Percentiles rank a stretch among this genome's conserved stretches.
phyloP scores from a whole-genome alignment of 2,797 vertebrate genomes.

The Chlorospingus semifuscus region DNA sequence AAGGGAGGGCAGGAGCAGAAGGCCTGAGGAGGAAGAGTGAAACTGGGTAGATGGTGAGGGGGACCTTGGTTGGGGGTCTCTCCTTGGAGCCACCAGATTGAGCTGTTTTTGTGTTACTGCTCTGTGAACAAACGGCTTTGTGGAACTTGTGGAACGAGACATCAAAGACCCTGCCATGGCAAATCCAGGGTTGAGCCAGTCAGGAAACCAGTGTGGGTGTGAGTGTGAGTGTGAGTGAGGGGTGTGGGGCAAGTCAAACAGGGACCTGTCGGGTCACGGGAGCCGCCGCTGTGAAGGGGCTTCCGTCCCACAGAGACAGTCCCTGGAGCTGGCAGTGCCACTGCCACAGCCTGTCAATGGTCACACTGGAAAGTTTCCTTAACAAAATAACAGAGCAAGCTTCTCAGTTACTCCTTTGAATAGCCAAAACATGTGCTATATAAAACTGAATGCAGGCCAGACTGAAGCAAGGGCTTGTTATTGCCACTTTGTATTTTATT shows the following conservation, averaged over 20 bases:
- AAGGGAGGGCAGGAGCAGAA: neutral
- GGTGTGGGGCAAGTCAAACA: fast-evolving
- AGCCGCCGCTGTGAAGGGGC: fast-evolving
- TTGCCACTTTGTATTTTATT: neutral
- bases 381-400: neutral
- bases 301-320: fast-evolving
- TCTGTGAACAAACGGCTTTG: fast-evolving
- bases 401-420: neutral
- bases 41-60: neutral
- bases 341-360: fast-evolving
- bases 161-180: fast-evolving
- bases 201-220: neutral
- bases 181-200: fast-evolving
- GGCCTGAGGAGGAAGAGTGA: neutral
- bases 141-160: neutral
- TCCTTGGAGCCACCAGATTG: fast-evolving
- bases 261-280: fast-evolving
- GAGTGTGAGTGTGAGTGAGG: neutral
- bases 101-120: neutral
- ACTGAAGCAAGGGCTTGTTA: neutral
- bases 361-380: fast-evolving
- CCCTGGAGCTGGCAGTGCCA: fast-evolving
- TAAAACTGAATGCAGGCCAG: neutral
- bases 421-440: neutral
- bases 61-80: fast-evolving